Evolutionary conservation across 2,888 invertebrate genomes (phyloP), one percentile per base, ranked within the genome.

Genomic region (Leptarthrus brevirostris): DNA sequence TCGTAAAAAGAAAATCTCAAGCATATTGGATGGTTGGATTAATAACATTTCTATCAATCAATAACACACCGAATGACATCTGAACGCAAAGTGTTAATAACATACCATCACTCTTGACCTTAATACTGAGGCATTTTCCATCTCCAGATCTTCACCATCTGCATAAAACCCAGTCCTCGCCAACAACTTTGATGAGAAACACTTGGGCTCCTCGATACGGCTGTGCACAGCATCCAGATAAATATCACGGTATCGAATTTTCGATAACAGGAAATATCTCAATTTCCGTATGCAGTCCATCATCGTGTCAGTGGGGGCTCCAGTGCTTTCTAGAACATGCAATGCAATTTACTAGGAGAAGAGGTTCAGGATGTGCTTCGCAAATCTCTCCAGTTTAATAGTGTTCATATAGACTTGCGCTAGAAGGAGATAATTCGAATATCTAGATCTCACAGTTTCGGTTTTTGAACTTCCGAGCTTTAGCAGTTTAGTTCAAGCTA

Each of bases 191-290:
- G 30, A 30, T 6, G 30, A 30, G 30, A 30, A 30, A 30, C 30
- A 30, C 30, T 30, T 30, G 8, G 4, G 30, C 30, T 6, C 30
- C 8, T 8, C 8, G 30, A 30, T 1, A 30, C 4, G 30, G 4
- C 30, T 30, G 8, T 30, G 30, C 1, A 30, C 30, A 4, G 30
- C 30, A 30, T 30, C 30, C 30, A 30, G 30, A 30, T 30, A 30
- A 30, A 30, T 30, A 30, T 30, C 30, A 8, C 30, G 8, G 30
- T 30, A 30, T 69, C 18, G 18, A 49, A 20, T 12, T 69, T 69
- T 69, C 49, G 69, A 49, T 69, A 69, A 49, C 69, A 69, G 69
- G 49, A 69, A 69, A 49, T 69, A 52, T 69, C 69, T 69, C 49
- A 69, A 69, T 69, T 69, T 69, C 69, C 69, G 49, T 30, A 14